Base-by-base conservation (phyloP, 2,113 vertebrate genomes). In the Pluvialis apricaria region DNA sequence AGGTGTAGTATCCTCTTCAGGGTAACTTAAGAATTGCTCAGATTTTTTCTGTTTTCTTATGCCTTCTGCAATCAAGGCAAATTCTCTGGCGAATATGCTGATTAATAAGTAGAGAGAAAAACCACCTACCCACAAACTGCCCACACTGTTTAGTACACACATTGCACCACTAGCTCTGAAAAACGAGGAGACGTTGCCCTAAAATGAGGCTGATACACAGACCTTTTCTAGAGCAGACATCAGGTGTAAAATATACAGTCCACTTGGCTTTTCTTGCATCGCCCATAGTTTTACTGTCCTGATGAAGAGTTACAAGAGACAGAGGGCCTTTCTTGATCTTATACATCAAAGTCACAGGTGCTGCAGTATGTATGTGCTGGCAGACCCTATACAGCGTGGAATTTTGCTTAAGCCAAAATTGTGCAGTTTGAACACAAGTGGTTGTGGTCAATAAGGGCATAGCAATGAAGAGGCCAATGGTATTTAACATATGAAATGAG, bases 21-120 rank as follows among this genome's bases (percentile, higher is more conserved):
- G 77, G 54, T 71, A 89, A 81, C 73, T 87, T 62, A 83, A 70
- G 77, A 95, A 95, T 66, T 95, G 61, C 72, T 90, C 64, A 88
- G 64, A 79, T 18, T 47, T 79, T 79, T 82, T 97, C 65, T 42
- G 75, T 84, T 81, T 96, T 45, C 87, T 54, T 47, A 86, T 83
- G 84, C 77, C 69, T 86, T 95, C 92, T 88, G 73, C 44, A 81
- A 38, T 66, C 61, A 57, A 65, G 61, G 45, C 10, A 52, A 81
- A 86, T 70, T 24, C 16, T 86, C 29, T 72, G 29, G 11, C 13
- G 60, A 75, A 44, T 24, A 17, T 36, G 45, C 45, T 49, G 29
- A 44, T 4, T 28, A 25, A 10, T n/a, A 61, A 44, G 16, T 10
- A 55, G n/a, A 69, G 31, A 1, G 0, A 80, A 68, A 70, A 32